phyloP scores from a whole-genome alignment of 2,888 invertebrate species.

The Diplazon laetatorius region DNA sequence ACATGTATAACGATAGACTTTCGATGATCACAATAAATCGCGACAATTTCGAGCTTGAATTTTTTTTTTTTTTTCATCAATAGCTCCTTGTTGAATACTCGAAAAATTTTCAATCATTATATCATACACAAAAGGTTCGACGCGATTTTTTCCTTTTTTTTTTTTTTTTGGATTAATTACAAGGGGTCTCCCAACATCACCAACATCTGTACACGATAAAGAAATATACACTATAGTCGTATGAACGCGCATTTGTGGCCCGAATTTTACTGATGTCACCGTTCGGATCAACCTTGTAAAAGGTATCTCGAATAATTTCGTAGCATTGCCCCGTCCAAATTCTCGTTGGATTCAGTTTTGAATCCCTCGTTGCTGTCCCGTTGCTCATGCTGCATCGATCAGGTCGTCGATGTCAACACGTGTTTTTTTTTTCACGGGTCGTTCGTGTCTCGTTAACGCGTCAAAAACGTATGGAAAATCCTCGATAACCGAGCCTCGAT shows the following conservation, averaged over 20 bases:
- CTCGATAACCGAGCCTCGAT: slow-evolving; percentile 87
- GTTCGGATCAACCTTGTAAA: slow-evolving; percentile 18
- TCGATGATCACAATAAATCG: slow-evolving; percentile 48
- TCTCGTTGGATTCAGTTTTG: slow-evolving; percentile 21
- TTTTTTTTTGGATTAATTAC: slow-evolving; percentile 60
- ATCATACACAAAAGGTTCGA: slow-evolving; percentile 43
- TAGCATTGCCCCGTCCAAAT: not conserved
- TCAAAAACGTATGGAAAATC: slow-evolving; percentile 93
- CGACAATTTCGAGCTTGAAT: slow-evolving; percentile 30
- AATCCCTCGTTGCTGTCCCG: not conserved
- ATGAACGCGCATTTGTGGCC: slow-evolving; percentile 49
- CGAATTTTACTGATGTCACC: slow-evolving; percentile 12
- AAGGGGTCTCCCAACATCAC: slow-evolving; percentile 30
- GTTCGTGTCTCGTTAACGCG: slow-evolving; percentile 21
- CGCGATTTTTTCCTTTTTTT: too few species aligned
- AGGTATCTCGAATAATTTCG: slow-evolving; percentile 11
- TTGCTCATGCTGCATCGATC: slow-evolving; percentile 16
- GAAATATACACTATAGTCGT: slow-evolving; percentile 58
- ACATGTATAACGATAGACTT: slow-evolving; percentile 43
- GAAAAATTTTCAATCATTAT: slow-evolving; percentile 31
- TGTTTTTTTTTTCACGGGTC: not conserved
- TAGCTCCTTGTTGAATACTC: slow-evolving; percentile 5
- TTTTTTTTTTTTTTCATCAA: not conserved
- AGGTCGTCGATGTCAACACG: slow-evolving; percentile 8
- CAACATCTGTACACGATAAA: slow-evolving; percentile 58